Evolutionary conservation across 35 echinoderm and acorn worm genomes (phyloP).

Genomic region (Chiridota heheva): DNA sequence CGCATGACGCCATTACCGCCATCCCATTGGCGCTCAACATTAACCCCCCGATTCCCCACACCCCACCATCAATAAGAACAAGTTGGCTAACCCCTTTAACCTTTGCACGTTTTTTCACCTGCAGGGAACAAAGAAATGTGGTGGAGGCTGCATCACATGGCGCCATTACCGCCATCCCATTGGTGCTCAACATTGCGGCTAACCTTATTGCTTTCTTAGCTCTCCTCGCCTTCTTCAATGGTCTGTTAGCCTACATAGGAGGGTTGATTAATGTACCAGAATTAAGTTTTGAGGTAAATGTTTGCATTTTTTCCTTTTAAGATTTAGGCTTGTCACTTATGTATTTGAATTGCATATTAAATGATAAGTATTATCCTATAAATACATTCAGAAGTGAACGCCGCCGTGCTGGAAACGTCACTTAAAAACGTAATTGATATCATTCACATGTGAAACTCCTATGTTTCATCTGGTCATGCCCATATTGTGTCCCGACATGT

Average conservation of each 20-base stretch:
- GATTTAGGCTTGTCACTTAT: not conserved
- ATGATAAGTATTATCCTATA: no score
- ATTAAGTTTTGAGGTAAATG: slow-evolving; percentile 63
- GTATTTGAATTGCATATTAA: no score
- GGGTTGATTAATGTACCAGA: slow-evolving; percentile 31
- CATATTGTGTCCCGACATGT: no score
- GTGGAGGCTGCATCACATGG: slow-evolving; percentile 49
- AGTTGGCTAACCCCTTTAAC: no score
- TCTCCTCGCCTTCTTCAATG: slow-evolving; percentile 59
- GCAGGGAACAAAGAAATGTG: slow-evolving; percentile 52
- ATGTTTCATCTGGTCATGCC: no score
- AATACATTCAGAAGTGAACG: no score
- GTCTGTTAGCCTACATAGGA: slow-evolving; percentile 46
- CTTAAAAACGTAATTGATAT: no score
- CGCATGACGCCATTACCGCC: slow-evolving; percentile 47
- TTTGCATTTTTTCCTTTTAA: not conserved
- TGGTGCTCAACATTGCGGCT: slow-evolving; percentile 53
- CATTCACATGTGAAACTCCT: no score
- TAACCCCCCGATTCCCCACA: no score
- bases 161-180: slow-evolving; percentile 36
- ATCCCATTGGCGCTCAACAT: slow-evolving; percentile 66
- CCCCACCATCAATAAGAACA: no score
- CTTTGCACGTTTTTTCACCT: no score
- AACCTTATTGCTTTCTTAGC: slow-evolving; percentile 66
- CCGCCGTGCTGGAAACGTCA: no score